Conservation (phyloP, 2,888 invertebrate genomes). For the Lasioglossum calceatum region DNA sequence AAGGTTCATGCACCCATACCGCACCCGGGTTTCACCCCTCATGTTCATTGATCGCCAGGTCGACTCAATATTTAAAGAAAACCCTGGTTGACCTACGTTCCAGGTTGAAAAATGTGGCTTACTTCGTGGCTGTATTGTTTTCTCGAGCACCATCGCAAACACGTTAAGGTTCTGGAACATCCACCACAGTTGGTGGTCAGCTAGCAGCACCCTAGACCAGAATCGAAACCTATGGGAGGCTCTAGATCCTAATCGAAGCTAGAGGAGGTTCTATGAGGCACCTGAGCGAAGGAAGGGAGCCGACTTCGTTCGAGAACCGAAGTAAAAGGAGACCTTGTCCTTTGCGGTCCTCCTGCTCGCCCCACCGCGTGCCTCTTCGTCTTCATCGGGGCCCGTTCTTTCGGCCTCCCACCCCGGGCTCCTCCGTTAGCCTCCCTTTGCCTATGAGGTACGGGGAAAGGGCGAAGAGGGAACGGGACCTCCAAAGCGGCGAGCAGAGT, state of each 20-base stretch:
- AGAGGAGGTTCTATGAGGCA: neutral
- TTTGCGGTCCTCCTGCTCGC: conserved; percentile 50
- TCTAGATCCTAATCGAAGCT: neutral
- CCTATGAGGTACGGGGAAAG: conserved; percentile 41
- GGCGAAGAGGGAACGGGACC: conserved; percentile 71
- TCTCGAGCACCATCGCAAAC: no score
- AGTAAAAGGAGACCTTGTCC: conserved; percentile 66
- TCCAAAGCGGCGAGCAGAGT: conserved; percentile 75
- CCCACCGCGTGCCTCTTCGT: conserved; percentile 33
- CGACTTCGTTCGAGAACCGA: conserved; percentile 50
- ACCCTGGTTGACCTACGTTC: no score
- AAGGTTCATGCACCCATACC: no score
- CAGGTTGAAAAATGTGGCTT: no score
- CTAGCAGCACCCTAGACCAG: neutral
- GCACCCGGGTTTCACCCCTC: neutral
- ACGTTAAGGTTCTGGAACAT: neutral
- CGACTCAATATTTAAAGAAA: no score
- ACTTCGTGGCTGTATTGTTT: no score
- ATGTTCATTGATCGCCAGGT: neutral
- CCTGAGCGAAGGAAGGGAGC: conserved; percentile 21
- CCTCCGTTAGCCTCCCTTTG: conserved; percentile 57
- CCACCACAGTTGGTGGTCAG: neutral
- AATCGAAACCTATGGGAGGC: neutral
- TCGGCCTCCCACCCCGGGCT: conserved; percentile 43
- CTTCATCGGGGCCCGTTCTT: conserved; percentile 32